Conservation (phyloP, 2,888 invertebrate species). For the Anorthoa munda region DNA sequence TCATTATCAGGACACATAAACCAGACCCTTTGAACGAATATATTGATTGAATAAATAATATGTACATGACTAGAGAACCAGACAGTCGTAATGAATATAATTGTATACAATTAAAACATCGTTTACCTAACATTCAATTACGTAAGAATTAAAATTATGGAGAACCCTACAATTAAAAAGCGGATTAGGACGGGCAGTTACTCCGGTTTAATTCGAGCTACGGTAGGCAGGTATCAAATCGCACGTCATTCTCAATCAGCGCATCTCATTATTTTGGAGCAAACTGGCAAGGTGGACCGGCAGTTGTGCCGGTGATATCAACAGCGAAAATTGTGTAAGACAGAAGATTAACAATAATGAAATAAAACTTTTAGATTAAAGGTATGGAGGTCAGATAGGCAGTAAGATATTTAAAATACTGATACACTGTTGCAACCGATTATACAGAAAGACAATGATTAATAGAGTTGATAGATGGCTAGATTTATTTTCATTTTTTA, state of each 20-base stretch:
- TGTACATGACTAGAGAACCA: not conserved
- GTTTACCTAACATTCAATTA: not conserved
- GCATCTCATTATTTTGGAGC: slow-evolving; percentile 51
- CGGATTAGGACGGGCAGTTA: not conserved
- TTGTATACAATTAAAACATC: not conserved
- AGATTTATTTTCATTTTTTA: no score
- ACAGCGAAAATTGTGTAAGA: not conserved
- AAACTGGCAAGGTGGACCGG: slow-evolving; percentile 11
- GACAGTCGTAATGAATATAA: not conserved
- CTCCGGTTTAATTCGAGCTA: not conserved
- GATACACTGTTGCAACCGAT: no score
- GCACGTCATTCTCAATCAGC: slow-evolving; percentile 32
- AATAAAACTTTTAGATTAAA: no score
- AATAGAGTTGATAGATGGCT: no score
- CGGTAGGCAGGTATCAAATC: slow-evolving; percentile 40
- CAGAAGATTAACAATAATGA: not conserved
- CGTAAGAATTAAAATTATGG: not conserved
- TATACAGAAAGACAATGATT: no score
- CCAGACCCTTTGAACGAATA: not conserved
- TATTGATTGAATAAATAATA: not conserved
- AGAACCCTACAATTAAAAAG: slow-evolving; percentile 14
- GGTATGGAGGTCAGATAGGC: no score
- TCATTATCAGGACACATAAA: no score
- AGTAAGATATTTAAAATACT: no score
- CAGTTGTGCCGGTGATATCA: not conserved